Evolutionary conservation across 2,888 invertebrate species (phyloP), one percentile per base, ranked within the genome.

Genomic region (Hetaerina titia): DNA sequence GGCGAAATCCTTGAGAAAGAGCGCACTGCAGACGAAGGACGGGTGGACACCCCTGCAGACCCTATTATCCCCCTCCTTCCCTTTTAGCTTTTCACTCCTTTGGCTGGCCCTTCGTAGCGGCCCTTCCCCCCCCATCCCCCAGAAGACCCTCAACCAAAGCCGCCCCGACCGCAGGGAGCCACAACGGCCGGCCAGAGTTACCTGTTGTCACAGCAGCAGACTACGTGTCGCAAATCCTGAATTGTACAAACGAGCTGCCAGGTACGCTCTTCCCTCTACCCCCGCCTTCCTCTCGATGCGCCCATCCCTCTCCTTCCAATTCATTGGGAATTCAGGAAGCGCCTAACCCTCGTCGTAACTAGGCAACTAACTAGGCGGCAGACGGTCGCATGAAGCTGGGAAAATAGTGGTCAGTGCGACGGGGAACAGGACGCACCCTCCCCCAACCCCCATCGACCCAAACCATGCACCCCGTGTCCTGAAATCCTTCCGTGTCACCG

Each of bases 381-480:
- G 74, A 74, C 92, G 92, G 45, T 92, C 92, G 69, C 22, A 11
- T 90, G 90, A 56, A 19, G 45, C 58, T 58, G 89, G 89, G 74
- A 92, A 92, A 92, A 92, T 92, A 69, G 92, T 92, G 92, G 92
- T 92, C 92, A 92, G 74, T 64, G 45, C 90, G 90, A 90, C 69
- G 92, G 13, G 64, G 89, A 95, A 88, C 88, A 95, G 95, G 95
- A 96, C 96, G 96, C 96, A 96, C 95, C 95, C 95, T 95, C 96
- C 95, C 95, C 95, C 95, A 95, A 88, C 94, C 57, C 95, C n/a
- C n/a, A n/a, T n/a, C n/a, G n/a, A 95, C 95, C 95, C 95, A 95
- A 95, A 95, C 95, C 95, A 87, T 95, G 95, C 56, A 92, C 94
- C 90, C 95, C 94, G 63, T 95, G 89, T 95, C 95, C 89, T 95